Percentiles rank a stretch among this genome's conserved stretches.
phyloP scores from a whole-genome alignment of 2,797 vertebrate species.

The Onychomys arenicola region DNA sequence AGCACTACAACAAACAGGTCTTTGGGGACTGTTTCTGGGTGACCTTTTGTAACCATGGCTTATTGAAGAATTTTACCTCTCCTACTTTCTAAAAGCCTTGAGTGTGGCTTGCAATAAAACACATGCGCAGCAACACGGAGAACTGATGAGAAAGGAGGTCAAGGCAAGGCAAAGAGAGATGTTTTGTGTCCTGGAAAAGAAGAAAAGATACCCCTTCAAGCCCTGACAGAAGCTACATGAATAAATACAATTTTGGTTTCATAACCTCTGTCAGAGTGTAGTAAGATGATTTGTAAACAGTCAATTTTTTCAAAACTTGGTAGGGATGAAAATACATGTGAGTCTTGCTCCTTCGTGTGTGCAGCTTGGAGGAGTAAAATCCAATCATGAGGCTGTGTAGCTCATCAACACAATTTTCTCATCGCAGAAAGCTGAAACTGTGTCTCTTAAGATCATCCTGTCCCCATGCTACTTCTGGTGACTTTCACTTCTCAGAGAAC shows the following conservation, averaged over 20 bases:
- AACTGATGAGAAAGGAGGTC: neutral
- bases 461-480: neutral
- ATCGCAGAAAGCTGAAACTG: neutral
- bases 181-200: constrained; percentile 4
- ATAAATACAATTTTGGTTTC: neutral
- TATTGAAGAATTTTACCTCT: constrained; percentile 48
- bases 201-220: neutral
- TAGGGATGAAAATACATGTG: neutral
- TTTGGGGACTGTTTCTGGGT: constrained; percentile 27
- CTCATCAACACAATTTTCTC: neutral
- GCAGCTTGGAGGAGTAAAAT: neutral
- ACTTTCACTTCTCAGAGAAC: neutral
- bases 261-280: neutral
- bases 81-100: constrained; percentile 34
- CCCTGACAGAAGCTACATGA: neutral
- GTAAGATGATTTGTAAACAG: neutral
- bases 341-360: neutral
- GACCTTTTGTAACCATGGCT: constrained; percentile 47
- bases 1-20: neutral
- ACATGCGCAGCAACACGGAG: neutral
- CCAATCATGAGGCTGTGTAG: rapidly evolving
- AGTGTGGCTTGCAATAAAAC: neutral
- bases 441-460: neutral
- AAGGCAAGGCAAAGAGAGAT: neutral
- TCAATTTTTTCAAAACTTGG: neutral